Conservation (phyloP, 2,888 invertebrate genomes). For the Xestoiulus laeticollis region DNA sequence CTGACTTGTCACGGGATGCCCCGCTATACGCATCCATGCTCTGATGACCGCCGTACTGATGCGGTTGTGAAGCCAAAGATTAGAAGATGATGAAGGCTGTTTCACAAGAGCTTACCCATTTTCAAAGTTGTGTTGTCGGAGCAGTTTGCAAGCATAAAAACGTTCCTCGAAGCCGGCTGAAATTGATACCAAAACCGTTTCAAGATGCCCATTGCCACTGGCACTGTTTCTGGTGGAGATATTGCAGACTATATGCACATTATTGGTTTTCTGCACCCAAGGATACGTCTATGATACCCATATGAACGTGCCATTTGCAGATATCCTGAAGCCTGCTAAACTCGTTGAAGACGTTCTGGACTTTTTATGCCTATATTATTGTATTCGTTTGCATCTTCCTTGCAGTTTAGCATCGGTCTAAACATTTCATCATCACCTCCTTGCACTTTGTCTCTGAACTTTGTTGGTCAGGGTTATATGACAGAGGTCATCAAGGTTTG, state of each 20-base stretch:
- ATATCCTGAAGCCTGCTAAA: not conserved
- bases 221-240: not conserved
- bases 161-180: not conserved
- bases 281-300: not conserved
- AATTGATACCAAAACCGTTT: not conserved
- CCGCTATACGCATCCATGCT: slow-evolving; percentile 41
- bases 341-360: not conserved
- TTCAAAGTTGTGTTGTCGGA: not conserved
- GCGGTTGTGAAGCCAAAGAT: not conserved
- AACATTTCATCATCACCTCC: not conserved
- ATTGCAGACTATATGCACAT: not conserved
- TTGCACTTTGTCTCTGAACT: not conserved
- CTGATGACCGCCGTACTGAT: not conserved
- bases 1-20: slow-evolving; percentile 31
- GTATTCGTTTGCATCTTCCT: not conserved
- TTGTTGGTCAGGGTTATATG: no score
- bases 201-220: not conserved
- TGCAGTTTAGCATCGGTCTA: not conserved
- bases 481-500: not conserved
- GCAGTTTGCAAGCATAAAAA: not conserved
- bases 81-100: not conserved
- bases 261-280: not conserved
- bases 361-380: not conserved
- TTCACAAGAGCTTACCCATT: not conserved
- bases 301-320: not conserved